These are phyloP conservation scores for Drosophila athabasca DNA, from an alignment of 1,140 invertebrate genomes.

Conservation along the genomic window DNA sequence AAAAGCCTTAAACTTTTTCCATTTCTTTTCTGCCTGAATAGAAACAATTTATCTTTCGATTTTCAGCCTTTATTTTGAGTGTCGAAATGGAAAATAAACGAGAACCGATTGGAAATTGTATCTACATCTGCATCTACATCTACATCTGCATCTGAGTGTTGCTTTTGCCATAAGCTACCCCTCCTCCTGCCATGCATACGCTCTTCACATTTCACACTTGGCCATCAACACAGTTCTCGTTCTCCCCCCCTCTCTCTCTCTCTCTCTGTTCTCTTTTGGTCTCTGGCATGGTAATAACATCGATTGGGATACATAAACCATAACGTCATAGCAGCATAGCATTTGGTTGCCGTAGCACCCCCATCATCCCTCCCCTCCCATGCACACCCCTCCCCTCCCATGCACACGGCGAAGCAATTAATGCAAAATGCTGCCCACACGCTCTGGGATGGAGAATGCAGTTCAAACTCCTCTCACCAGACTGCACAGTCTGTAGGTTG, in stretches of 20 bases:
- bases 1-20: no score
- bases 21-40: no score
- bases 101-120: no score
- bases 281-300: conserved; percentile 31
- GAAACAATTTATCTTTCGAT: no score
- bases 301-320: conserved; percentile 33
- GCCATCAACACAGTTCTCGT: conserved; percentile 38
- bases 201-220: conserved; percentile 34
- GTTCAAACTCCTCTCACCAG: neutral
- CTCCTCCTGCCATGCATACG: no score
- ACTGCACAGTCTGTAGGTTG: no score
- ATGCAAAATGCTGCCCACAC: conserved; percentile 49
- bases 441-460: conserved; percentile 2
- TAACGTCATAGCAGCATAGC: conserved; percentile 30
- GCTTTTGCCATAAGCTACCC: no score
- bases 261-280: neutral
- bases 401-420: conserved; percentile 52
- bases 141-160: no score
- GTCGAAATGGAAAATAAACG: no score
- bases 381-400: neutral
- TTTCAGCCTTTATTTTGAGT: no score
- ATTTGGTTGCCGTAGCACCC: conserved; percentile 1
- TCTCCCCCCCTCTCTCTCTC: neutral
- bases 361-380: neutral
- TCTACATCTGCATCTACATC: no score